A percentile compares a stretch with the other conserved stretches of the same genome.
Conservation (phyloP, 1,140 invertebrate species). For the Lordiphosa stackelbergi region DNA sequence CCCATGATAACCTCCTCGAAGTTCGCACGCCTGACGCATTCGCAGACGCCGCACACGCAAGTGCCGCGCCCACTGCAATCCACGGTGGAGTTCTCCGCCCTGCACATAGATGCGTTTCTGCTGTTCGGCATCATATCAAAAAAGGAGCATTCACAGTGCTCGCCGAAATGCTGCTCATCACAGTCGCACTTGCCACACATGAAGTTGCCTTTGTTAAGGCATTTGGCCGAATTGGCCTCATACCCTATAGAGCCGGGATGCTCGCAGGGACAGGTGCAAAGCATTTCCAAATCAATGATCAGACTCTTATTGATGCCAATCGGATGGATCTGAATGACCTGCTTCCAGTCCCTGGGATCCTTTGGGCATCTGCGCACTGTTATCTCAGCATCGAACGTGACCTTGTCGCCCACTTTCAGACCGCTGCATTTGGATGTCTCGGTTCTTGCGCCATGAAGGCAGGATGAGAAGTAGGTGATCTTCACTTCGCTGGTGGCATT, state of each 20-base stretch:
- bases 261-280: constrained; percentile 94
- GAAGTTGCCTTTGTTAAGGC: constrained; percentile 84
- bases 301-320: constrained; percentile 94
- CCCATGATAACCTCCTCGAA: no score
- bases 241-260: constrained; percentile 80
- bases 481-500: constrained; percentile 90
- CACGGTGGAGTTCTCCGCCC: constrained; percentile 84
- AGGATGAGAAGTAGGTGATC: constrained; percentile 92
- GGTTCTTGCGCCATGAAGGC: constrained; percentile 81
- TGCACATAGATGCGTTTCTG: constrained; percentile 81
- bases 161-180: constrained; percentile 86
- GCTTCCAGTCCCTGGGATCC: constrained; percentile 85
- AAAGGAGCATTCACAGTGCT: constrained; percentile 89
- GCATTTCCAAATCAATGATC: constrained; percentile 89
- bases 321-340: constrained; percentile 90
- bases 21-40: constrained; percentile 78
- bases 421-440: constrained; percentile 92
- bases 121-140: constrained; percentile 42
- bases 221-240: constrained; percentile 79
- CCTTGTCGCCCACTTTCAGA: constrained; percentile 85
- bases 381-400: constrained; percentile 86
- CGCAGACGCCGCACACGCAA: constrained; percentile 89
- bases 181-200: constrained; percentile 95
- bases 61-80: constrained; percentile 87
- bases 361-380: constrained; percentile 85